Evolutionary conservation across 2,888 invertebrate species (phyloP), one percentile per base, ranked within the genome.

Genomic region (Ernsta delagoae): DNA sequence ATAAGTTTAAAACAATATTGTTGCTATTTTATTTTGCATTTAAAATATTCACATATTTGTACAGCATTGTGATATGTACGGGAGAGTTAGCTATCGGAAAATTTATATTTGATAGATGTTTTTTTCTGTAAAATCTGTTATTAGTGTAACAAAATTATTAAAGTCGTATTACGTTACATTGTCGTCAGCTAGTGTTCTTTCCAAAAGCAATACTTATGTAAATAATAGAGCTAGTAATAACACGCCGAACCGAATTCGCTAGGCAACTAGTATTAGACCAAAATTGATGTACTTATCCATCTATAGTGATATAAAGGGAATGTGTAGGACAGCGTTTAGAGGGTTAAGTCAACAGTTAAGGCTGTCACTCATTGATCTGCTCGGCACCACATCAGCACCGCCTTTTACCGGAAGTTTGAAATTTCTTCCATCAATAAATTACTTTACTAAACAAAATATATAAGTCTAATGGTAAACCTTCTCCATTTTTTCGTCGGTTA

Each of bases 261-360:
- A 92, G 91, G 81, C 63, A 59, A 59, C 63, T 69, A 64, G 63
- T 63, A 78, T 90, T 86, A 91, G 87, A 91, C 75, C 85, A 85
- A 85, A 50, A 86, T 88, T 85, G 85, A 86, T 86, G 90, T 92
- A 91, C 92, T 92, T 92, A 92, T 86, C 88, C 88, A 90, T 87
- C 90, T 82, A 80, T 88, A 85, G 84, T 86, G 80, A 81, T 88
- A 77, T 85, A 83, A 60, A n/a, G 92, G 92, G 91, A 92, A 91
- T 91, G 89, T 78, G 79, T 76, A 78, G 80, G 80, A 73, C 80
- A 76, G 43, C 43, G 75, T 78, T 78, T 77, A 72, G 6, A 48
- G 48, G 72, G 73, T 79, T 79, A 73, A 75, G 78, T 77, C 82
- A 82, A 74, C 81, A 83, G 83, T n/a, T 3, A 43, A 43, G 43